Evolutionary conservation across 2,113 vertebrate genomes (phyloP), one percentile per base, ranked within the genome.

Genomic region (Ursus arctos): DNA sequence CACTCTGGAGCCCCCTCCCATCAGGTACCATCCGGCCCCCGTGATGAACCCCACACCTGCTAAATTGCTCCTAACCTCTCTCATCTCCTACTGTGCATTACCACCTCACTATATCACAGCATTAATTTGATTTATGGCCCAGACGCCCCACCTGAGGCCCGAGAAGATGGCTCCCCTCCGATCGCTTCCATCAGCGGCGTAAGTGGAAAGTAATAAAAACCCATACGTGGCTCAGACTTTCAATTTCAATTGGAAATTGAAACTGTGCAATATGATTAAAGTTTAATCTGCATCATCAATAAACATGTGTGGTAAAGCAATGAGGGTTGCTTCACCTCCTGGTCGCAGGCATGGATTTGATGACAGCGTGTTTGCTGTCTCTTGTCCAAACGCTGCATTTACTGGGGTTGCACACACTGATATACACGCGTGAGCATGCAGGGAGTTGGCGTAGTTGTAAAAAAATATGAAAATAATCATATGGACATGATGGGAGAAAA

Each of bases 191-290:
- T 98, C 96, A 95, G 91, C 93, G 19, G 71, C 0, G 0, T 98
- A 98, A 98, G 98, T 98, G 96, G 98, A 97, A 96, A 96, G 98
- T 96, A 98, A 98, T 98, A 98, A 98, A 98, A 96, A 79, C 96
- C 87, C 9, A 43, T 59, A 72, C 76, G 36, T 82, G 90, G 92
- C 84, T 97, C 95, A 94, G 98, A 95, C 97, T 94, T 98, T 97
- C 98, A 92, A 97, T 98, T 98, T 98, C 98, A 97, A 98, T 97
- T 98, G 98, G 96, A 98, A 98, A 98, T 98, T 96, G 97, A 98
- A 98, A 97, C 80, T 92, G 96, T 96, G 97, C 97, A 76, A 97
- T 97, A 98, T 97, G 98, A 98, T 98, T 98, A 98, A 98, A 98
- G 96, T 98, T 98, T 98, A 98, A 98, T 97, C 98, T 97, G 90